phyloP scores from a whole-genome alignment of 2,797 vertebrate species.

The Pangasius mekongensis region DNA sequence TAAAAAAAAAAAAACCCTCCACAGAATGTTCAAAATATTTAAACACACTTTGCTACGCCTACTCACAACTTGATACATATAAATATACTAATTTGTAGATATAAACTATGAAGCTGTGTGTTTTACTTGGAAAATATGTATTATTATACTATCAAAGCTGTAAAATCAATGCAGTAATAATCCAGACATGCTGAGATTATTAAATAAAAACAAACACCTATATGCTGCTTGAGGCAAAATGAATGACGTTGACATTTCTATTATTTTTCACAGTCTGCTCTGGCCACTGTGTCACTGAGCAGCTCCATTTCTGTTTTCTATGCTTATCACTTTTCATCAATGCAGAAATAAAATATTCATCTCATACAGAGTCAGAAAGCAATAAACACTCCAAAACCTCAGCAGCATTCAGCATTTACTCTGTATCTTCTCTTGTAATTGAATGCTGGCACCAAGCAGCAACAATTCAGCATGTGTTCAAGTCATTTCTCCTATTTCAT shows the following conservation, averaged over 20 bases:
- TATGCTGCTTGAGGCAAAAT: constrained; percentile 32
- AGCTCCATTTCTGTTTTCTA: constrained; percentile 13
- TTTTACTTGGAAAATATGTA: neutral
- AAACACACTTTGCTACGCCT: neutral
- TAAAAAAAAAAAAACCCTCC: neutral
- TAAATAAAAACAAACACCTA: constrained; percentile 11
- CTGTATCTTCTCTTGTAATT: neutral
- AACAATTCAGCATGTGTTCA: constrained; percentile 9
- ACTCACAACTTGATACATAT: neutral
- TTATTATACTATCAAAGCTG: constrained; percentile 3
- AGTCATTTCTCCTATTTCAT: constrained; percentile 40
- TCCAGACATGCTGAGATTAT: neutral
- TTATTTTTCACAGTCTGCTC: constrained; percentile 23
- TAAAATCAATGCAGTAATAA: constrained; percentile 32
- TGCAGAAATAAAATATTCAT: constrained; percentile 42
- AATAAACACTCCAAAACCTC: constrained; percentile 21
- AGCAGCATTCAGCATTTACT: constrained; percentile 19
- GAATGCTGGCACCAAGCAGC: neutral
- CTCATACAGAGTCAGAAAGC: constrained; percentile 25
- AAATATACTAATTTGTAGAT: neutral
- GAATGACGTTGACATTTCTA: constrained; percentile 34
- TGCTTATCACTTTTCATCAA: constrained; percentile 43
- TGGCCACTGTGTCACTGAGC: neutral
- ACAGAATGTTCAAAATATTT: neutral
- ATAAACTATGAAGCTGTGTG: neutral